Base-by-base conservation (phyloP, 1,140 invertebrate genomes). In the Pollicipes pollicipes region DNA sequence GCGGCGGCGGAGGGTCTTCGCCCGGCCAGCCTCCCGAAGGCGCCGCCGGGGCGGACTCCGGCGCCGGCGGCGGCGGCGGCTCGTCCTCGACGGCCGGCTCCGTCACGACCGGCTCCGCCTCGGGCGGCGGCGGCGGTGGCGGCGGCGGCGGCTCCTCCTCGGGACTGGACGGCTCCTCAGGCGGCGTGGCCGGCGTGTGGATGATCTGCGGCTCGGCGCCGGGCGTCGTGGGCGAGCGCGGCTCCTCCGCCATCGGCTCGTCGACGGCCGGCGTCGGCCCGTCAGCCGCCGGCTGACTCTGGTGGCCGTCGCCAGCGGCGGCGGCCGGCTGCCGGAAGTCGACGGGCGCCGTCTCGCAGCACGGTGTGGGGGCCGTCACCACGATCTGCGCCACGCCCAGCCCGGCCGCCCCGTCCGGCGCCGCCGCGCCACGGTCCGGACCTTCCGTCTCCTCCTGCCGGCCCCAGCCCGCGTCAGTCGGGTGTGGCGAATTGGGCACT, bases 141-240 rank as follows among this genome's bases (percentile, higher is more conserved):
- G 37, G 63, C 4, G 63, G 63, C 64, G 28, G 28, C 64, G 26
- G 64, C 64, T 66, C 64, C 27, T 27, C 64, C 27, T 66, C 64
- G 27, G 64, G 28, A 8, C 28, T 29, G 28, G n/a, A 27, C 1
- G 26, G 17, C 26, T 8, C 27, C 28, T 28, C 64, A 1, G 64
- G 64, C 27, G 64, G 64, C n/a, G 64, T 66, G 27, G 64, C 64
- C n/a, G 64, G 64, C 3, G 64, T 66, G 64, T 66, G 64, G 28
- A 66, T 27, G 27, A 66, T 66, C 27, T 66, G 64, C 3, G 27
- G 28, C 64, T 66, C 64, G 28, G 24, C 28, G n/a, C 27, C 64
- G 28, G 28, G 27, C 64, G 28, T 24, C 3, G 64, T 27, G 3
- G 27, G 64, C 27, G 64, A 66, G 3, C 27, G 64, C 64, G 28